Conservation (phyloP, 2,797 vertebrate species). For the Intellagama lesueurii region DNA sequence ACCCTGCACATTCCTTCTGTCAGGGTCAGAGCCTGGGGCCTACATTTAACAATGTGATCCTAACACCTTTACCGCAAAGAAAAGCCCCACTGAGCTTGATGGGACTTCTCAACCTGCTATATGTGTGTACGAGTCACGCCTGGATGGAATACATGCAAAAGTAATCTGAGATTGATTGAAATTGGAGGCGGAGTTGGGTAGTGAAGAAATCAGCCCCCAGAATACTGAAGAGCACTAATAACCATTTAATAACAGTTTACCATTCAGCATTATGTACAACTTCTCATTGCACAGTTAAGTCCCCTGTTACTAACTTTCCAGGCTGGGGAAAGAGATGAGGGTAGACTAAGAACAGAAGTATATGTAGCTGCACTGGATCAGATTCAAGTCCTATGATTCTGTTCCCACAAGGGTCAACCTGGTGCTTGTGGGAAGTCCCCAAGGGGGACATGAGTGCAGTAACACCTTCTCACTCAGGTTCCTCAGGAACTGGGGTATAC, state of each 20-base stretch:
- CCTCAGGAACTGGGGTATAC: neutral
- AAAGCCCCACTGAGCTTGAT: neutral
- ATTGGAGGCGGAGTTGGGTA: neutral
- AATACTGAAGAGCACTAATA: neutral
- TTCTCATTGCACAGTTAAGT: neutral
- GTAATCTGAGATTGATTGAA: neutral
- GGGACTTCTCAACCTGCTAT: neutral
- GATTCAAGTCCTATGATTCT: neutral
- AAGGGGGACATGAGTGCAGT: neutral
- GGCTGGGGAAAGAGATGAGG: neutral
- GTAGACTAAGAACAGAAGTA: neutral
- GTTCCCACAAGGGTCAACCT: no score
- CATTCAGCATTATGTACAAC: neutral
- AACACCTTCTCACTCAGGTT: neutral
- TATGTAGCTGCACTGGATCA: neutral
- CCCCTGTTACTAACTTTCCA: neutral
- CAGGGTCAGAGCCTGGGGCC: accelerated
- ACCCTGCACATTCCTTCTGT: accelerated
- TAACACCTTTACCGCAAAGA: neutral
- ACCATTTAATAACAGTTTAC: neutral
- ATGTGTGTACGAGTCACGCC: neutral
- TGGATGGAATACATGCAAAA: neutral
- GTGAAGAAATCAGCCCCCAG: neutral
- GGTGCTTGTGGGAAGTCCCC: neutral
- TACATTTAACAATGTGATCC: neutral